Evolutionary conservation across 37 sponge, comb jelly and placozoan genomes (phyloP).

Genomic region (Cliona cf. orientalis): DNA sequence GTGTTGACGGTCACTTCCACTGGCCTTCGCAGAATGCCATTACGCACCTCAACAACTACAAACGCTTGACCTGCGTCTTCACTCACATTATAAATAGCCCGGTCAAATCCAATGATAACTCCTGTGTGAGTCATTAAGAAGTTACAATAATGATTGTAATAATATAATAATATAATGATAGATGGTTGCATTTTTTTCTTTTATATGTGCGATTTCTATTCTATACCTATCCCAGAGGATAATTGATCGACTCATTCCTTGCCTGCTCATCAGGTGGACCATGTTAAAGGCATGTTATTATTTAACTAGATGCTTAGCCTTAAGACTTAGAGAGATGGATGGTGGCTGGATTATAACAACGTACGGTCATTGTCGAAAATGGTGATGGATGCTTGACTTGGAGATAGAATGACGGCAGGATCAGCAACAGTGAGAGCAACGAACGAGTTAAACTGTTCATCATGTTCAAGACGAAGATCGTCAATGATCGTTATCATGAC

Average conservation of each 20-base stretch:
- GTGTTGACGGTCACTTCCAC: conserved; percentile 9
- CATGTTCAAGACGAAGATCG: neutral
- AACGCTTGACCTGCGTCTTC: neutral
- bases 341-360: neutral
- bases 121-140: neutral
- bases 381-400: neutral
- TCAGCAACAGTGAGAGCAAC: neutral
- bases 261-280: too few species aligned
- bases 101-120: conserved; percentile 12
- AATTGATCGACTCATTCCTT: too few species aligned
- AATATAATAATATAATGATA: neutral
- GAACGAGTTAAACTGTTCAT: neutral
- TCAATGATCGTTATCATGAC: conserved; percentile 1
- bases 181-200: neutral
- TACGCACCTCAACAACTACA: neutral
- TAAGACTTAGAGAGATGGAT: too few species aligned
- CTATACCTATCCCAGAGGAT: neutral
- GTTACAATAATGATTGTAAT: neutral
- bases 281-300: too few species aligned
- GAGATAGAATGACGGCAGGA: neutral
- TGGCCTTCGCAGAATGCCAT: conserved; percentile 29
- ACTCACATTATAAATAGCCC: neutral
- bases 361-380: conserved; percentile 34
- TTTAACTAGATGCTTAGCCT: too few species aligned
- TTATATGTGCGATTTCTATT: neutral